phyloP scores from a whole-genome alignment of 2,888 invertebrate species.

The Caenorhabditis becei region DNA sequence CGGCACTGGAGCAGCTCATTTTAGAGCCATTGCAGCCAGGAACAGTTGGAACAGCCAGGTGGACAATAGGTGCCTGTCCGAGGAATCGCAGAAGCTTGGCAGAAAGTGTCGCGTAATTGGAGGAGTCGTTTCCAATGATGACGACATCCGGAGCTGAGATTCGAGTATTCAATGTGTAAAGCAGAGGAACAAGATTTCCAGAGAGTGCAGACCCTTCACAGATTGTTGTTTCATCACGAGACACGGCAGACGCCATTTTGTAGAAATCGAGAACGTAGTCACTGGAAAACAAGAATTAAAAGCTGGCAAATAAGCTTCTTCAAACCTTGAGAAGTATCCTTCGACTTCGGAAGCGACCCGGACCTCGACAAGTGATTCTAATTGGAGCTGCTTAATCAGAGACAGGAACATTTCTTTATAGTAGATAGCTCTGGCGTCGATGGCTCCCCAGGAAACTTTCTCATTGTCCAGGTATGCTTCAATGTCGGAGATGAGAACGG shows the following conservation, averaged over 20 bases:
- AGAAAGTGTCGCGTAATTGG: slow-evolving; percentile 48
- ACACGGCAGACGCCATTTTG: slow-evolving; percentile 78
- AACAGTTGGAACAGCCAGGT: slow-evolving; percentile 63
- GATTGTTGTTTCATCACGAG: slow-evolving; percentile 76
- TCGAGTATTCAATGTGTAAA: slow-evolving; percentile 68
- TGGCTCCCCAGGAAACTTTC: slow-evolving; percentile 70
- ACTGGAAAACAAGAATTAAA: slow-evolving; percentile 61
- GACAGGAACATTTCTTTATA: slow-evolving; percentile 53
- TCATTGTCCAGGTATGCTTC: slow-evolving; percentile 79
- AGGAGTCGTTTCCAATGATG: slow-evolving; percentile 63
- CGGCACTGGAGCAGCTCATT: slow-evolving; percentile 71
- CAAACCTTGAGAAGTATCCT: slow-evolving; percentile 66
- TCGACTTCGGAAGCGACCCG: slow-evolving; percentile 55
- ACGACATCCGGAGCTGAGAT: slow-evolving; percentile 61
- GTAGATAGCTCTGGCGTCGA: slow-evolving; percentile 62
- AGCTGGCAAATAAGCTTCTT: neutral
- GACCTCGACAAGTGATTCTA: slow-evolving; percentile 54
- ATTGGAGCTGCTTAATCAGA: slow-evolving; percentile 53
- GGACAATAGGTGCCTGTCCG: slow-evolving; percentile 62
- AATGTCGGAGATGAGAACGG: slow-evolving; percentile 76
- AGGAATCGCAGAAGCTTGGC: slow-evolving; percentile 65
- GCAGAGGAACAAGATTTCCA: slow-evolving; percentile 68
- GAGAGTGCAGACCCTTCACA: slow-evolving; percentile 69
- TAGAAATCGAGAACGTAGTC: slow-evolving; percentile 80
- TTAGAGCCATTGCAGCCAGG: slow-evolving; percentile 73